phyloP scores from a whole-genome alignment of 2,113 vertebrate species.

The Terrapene triunguis region DNA sequence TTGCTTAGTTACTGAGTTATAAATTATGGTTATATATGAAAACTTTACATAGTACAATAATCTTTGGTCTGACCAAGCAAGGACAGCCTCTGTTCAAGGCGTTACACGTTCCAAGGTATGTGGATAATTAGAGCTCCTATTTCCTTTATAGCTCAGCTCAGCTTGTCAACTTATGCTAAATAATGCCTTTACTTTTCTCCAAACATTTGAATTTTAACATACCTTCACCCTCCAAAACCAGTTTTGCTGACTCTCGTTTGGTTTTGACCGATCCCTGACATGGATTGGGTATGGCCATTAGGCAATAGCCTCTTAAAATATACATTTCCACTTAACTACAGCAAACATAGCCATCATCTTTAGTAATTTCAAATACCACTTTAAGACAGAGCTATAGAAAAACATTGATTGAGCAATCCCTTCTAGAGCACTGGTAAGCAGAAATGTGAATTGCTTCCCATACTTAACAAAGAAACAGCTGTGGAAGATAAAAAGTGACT shows the following conservation, averaged over 20 bases:
- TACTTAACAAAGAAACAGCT: slow-evolving; percentile 62
- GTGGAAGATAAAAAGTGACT: slow-evolving; percentile 46
- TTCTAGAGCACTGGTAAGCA: slow-evolving; percentile 46
- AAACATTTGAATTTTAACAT: neutral
- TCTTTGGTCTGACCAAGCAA: neutral
- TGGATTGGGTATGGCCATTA: slow-evolving; percentile 16
- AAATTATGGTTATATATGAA: neutral
- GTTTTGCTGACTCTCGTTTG: neutral
- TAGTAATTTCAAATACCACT: slow-evolving; percentile 56
- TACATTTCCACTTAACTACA: slow-evolving; percentile 28
- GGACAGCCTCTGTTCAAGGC: neutral
- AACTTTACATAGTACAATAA: neutral
- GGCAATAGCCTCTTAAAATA: neutral
- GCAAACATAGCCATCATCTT: slow-evolving; percentile 25
- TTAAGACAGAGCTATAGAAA: slow-evolving; percentile 18
- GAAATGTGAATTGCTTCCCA: slow-evolving; percentile 51
- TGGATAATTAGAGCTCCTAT: neutral
- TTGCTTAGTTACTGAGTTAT: neutral
- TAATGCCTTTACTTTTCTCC: neutral
- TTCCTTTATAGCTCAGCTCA: neutral
- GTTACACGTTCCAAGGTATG: neutral
- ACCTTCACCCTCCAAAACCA: neutral
- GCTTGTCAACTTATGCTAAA: neutral
- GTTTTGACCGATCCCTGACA: neutral
- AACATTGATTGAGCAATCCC: slow-evolving; percentile 55